Conservation (phyloP, 2,888 invertebrate genomes). For the Trissolcus japonicus region DNA sequence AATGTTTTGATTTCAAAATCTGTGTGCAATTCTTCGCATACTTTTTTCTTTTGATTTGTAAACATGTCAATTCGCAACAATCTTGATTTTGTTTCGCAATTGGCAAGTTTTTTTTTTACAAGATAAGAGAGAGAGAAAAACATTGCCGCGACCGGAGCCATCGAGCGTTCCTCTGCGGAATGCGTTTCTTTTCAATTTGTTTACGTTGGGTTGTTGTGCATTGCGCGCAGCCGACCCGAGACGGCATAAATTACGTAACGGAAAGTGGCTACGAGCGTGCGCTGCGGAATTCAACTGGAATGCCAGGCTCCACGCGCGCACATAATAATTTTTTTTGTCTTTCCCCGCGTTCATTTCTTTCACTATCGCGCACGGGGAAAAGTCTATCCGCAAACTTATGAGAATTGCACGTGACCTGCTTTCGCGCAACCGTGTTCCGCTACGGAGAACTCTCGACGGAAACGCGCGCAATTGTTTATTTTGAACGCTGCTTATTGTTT, state of each 20-base stretch:
- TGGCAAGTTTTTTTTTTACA: background rate
- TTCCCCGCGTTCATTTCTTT: constrained; percentile 13
- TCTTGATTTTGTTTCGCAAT: too few relatives aligned
- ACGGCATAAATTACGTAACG: constrained; percentile 55
- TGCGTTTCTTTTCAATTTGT: constrained; percentile 47
- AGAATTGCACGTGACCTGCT: constrained; percentile 48
- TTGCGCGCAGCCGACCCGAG: constrained; percentile 35
- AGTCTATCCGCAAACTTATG: constrained; percentile 45
- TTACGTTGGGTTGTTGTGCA: constrained; percentile 42
- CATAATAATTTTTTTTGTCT: constrained; percentile 4
- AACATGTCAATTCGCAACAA: background rate
- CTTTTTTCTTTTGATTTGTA: constrained; percentile 11
- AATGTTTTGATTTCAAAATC: too few relatives aligned
- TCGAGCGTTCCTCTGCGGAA: constrained; percentile 35
- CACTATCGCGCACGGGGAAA: constrained; percentile 41
- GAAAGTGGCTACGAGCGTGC: constrained; percentile 51
- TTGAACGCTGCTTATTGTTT: too few relatives aligned
- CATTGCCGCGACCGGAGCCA: constrained; percentile 26
- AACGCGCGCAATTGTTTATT: too few relatives aligned
- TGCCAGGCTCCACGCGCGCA: constrained; percentile 31
- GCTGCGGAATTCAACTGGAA: constrained; percentile 52
- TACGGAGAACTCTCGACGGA: constrained; percentile 11
- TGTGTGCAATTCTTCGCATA: too few relatives aligned
- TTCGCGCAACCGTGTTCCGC: constrained; percentile 27
- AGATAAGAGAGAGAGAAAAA: constrained; percentile 4